Conservation (phyloP, 2,888 invertebrate genomes). For the Neoscelio sp. region DNA sequence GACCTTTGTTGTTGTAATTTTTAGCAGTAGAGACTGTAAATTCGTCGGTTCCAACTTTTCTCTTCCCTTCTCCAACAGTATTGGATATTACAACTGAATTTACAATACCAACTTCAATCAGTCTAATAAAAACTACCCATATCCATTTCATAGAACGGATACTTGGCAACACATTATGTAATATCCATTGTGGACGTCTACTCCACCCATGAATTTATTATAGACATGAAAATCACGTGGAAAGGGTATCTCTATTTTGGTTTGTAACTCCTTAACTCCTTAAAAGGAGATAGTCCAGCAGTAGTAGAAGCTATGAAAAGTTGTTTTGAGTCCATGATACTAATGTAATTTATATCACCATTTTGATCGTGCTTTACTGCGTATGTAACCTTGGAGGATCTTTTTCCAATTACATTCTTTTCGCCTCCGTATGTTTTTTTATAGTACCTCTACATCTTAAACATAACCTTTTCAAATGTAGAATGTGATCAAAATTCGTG, state of each 20-base stretch:
- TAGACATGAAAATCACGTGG: conserved; percentile 10
- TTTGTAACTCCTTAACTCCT: conserved; percentile 45
- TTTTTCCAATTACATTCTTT: conserved; percentile 61
- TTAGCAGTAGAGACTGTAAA: conserved; percentile 43
- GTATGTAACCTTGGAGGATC: conserved; percentile 46
- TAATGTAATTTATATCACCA: conserved; percentile 65
- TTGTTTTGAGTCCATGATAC: conserved; percentile 59
- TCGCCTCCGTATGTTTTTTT: conserved; percentile 48
- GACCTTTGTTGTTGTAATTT: conserved; percentile 35
- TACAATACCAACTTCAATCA: conserved; percentile 49
- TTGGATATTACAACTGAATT: conserved; percentile 57
- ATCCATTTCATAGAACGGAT: conserved; percentile 61
- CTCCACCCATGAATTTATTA: conserved; percentile 23
- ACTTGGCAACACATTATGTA: conserved; percentile 50
- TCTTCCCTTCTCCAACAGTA: conserved; percentile 17
- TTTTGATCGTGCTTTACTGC: conserved; percentile 60
- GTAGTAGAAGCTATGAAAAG: conserved; percentile 64
- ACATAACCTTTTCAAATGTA: conserved; percentile 61
- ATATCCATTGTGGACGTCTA: conserved; percentile 18
- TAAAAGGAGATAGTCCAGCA: conserved; percentile 40
- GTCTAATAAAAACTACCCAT: conserved; percentile 51
- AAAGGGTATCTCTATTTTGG: conserved; percentile 52
- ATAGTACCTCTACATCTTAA: conserved; percentile 57
- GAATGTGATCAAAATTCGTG: conserved; percentile 48
- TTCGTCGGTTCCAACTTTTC: conserved; percentile 11